A percentile compares a stretch with the other conserved stretches of the same genome.
These are phyloP conservation scores for Meiosimyza platycephala DNA, from an alignment of 2,888 invertebrate genomes.

Conservation along the genomic window DNA sequence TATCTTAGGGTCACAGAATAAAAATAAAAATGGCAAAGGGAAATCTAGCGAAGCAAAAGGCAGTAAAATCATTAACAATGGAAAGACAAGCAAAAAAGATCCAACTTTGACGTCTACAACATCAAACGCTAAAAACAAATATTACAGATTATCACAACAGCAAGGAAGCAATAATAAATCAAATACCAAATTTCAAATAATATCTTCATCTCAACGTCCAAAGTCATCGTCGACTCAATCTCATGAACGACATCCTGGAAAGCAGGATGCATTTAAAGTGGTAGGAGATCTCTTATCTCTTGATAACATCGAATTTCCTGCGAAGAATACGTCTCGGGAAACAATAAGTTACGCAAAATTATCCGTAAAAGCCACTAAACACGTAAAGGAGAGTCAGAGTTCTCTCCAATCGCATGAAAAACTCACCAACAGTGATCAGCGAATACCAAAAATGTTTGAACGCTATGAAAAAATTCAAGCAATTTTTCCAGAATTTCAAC, in stretches of 20 bases:
- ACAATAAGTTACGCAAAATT: slow-evolving; percentile 54
- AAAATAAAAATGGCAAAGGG: slow-evolving; percentile 46
- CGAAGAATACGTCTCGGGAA: slow-evolving; percentile 27
- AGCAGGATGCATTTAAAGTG: slow-evolving; percentile 53
- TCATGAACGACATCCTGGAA: slow-evolving; percentile 52
- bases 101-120: slow-evolving; percentile 35
- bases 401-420: slow-evolving; percentile 26
- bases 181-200: slow-evolving; percentile 36
- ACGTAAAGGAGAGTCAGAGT: slow-evolving; percentile 60
- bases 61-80: slow-evolving; percentile 44
- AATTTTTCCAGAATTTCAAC: slow-evolving; percentile 78
- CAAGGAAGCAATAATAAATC: slow-evolving; percentile 32
- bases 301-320: not conserved
- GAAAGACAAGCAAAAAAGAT: slow-evolving; percentile 52
- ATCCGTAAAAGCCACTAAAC: slow-evolving; percentile 64
- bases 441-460: slow-evolving; percentile 78
- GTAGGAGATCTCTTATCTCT: slow-evolving; percentile 53
- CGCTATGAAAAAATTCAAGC: slow-evolving; percentile 81
- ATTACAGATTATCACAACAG: slow-evolving; percentile 62
- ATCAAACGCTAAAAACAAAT: slow-evolving; percentile 58
- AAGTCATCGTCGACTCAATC: slow-evolving; percentile 49
- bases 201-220: slow-evolving; percentile 38
- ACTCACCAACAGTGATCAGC: slow-evolving; percentile 60
- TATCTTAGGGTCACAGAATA: slow-evolving; percentile 53
- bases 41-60: slow-evolving; percentile 46